These are phyloP conservation scores for Octodon degus DNA, from an alignment of 2,113 vertebrate species.

Conservation along the genomic window DNA sequence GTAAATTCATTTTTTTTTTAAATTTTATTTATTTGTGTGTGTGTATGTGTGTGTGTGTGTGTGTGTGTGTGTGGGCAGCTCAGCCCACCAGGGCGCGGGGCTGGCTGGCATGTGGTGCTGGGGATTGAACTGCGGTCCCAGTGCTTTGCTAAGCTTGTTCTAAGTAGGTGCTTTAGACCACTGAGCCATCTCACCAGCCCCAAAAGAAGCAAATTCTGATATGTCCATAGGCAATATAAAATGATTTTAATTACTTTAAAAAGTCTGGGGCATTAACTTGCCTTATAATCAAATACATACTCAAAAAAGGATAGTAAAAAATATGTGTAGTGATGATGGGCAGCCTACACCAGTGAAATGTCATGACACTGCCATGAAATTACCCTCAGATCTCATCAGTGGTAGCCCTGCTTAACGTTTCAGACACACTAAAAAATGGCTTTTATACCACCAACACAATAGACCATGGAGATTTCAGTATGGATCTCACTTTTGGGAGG, in stretches of 20 bases:
- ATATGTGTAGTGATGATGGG: not conserved
- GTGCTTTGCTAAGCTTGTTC: too few relatives aligned
- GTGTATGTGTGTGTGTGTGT: too few relatives aligned
- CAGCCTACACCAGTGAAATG: not conserved
- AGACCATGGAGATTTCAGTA: not conserved
- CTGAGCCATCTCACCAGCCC: too few relatives aligned
- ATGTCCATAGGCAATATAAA: not conserved
- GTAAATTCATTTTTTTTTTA: too few relatives aligned
- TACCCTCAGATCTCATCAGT: not conserved
- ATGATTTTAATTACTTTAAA: slow-evolving; percentile 37
- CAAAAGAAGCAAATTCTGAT: not conserved
- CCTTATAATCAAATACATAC: not conserved
- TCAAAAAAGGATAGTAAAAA: not conserved
- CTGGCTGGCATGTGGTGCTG: too few relatives aligned
- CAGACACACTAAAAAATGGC: not conserved
- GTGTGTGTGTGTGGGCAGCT: too few relatives aligned
- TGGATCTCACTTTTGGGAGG: not conserved
- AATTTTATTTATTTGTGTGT: too few relatives aligned
- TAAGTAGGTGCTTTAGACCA: too few relatives aligned
- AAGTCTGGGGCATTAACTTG: not conserved
- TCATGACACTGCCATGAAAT: not conserved
- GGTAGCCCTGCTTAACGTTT: not conserved
- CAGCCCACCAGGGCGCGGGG: too few relatives aligned
- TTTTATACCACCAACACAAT: not conserved
- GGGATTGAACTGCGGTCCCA: too few relatives aligned